phyloP scores from a whole-genome alignment of 2,113 vertebrate species.

The Tetrax tetrax region DNA sequence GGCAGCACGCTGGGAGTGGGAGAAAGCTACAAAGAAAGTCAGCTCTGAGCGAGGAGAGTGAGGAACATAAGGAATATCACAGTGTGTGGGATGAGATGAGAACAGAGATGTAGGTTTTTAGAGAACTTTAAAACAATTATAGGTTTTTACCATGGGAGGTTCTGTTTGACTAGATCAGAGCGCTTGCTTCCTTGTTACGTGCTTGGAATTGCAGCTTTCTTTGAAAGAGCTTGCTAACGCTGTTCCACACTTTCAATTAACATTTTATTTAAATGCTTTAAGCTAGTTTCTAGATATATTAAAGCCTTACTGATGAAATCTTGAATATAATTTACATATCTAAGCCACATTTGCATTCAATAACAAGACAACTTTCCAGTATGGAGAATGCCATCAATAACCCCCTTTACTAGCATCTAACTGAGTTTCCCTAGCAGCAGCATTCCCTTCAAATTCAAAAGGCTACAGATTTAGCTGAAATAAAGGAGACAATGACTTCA shows the following conservation, averaged over 20 bases:
- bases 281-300: slow-evolving; percentile 54
- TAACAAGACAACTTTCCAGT: slow-evolving; percentile 35
- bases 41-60: slow-evolving; percentile 49
- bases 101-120: slow-evolving; percentile 67
- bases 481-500: not conserved
- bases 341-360: slow-evolving; percentile 57
- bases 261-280: slow-evolving; percentile 62
- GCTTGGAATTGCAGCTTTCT: slow-evolving; percentile 49
- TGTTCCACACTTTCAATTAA: slow-evolving; percentile 56
- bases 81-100: slow-evolving; percentile 66
- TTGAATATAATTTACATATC: slow-evolving; percentile 57
- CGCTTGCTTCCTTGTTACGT: slow-evolving; percentile 43
- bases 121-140: slow-evolving; percentile 71
- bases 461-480: not conserved
- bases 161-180: slow-evolving; percentile 68
- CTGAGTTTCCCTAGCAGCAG: not conserved
- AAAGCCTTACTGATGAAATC: slow-evolving; percentile 48
- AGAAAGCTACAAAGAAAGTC: slow-evolving; percentile 69
- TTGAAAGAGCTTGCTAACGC: slow-evolving; percentile 53
- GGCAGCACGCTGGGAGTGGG: slow-evolving; percentile 62
- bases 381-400: not conserved
- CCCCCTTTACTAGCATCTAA: not conserved
- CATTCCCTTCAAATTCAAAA: not conserved
- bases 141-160: slow-evolving; percentile 66
- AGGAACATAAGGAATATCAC: slow-evolving; percentile 69